These are phyloP conservation scores for Drosophila robusta DNA, from an alignment of 2,888 invertebrate species.

Conservation along the genomic window DNA sequence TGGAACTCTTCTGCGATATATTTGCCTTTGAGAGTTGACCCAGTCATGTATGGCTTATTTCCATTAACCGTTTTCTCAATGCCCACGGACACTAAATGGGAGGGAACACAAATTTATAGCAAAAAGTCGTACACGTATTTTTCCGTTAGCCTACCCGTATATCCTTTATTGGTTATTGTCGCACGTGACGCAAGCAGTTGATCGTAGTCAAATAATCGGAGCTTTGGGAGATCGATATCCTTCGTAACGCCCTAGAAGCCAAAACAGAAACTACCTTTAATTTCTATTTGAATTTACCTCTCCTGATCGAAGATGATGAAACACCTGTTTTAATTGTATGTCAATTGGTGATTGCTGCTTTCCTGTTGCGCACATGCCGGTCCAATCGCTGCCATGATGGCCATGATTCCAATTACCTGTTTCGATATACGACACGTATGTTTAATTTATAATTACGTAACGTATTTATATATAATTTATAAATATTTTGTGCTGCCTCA, in stretches of 20 bases:
- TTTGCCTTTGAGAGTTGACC: neutral
- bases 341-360: neutral
- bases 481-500: no score
- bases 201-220: neutral
- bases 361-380: neutral
- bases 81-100: neutral
- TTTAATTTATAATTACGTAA: no score
- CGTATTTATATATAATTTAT: no score
- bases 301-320: no score
- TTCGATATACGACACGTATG: no score
- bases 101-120: neutral
- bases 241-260: no score
- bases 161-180: neutral
- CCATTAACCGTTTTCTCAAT: neutral
- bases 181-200: neutral
- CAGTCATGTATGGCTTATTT: neutral
- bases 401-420: neutral
- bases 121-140: neutral
- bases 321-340: neutral
- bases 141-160: neutral
- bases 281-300: no score
- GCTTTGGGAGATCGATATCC: no score
- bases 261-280: no score
- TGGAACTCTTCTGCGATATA: constrained; percentile 2
- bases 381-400: neutral